Base-by-base conservation (phyloP, 2,113 vertebrate species). In the Puma concolor region DNA sequence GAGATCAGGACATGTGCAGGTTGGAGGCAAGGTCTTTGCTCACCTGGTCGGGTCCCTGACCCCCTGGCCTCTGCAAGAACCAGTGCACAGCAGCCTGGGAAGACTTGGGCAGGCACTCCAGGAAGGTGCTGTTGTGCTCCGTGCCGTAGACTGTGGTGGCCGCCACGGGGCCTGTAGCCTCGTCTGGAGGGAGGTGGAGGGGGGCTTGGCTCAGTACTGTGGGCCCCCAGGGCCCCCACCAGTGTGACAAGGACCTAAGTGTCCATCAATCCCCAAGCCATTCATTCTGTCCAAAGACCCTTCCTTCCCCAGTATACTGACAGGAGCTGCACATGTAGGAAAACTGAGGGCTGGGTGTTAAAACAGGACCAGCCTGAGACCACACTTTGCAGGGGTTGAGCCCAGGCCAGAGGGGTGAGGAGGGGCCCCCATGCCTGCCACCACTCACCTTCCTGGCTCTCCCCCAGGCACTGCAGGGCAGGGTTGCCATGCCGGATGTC, bases 101-200 rank as follows among this genome's bases (percentile, higher is more conserved):
- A 6, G 99, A 99, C 60, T 99, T 99, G 95, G 99, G 99, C 63
- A 99, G 83, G 7, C 99, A 99, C 98, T 99, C 99, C 94, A 99
- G 98, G 98, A 99, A 99, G 76, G 99, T 99, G 98, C 99, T 99
- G 98, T 99, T 99, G 98, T 99, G 98, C 97, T 99, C 99, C 0
- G 99, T 99, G 57, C 99, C 99, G 0, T 99, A 99, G 33, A 99
- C 99, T 36, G 99, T 98, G 91, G 98, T 98, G 97, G 99, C 98
- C 87, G 99, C 99, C 17, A 92, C 52, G 0, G 81, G 95, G 79
- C 99, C 99, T 8, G 98, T 93, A 33, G 99, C 99, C 41, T 99
- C 99, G 95, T 98, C 99, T 99, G 97, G 8, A 74, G 79, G 25
- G 14, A 92, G 77, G 38, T 23, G 25, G 33, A 63, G 74, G 21